Evolutionary conservation across 2,113 vertebrate species (phyloP).

Genomic region (Dascyllus trimaculatus): DNA sequence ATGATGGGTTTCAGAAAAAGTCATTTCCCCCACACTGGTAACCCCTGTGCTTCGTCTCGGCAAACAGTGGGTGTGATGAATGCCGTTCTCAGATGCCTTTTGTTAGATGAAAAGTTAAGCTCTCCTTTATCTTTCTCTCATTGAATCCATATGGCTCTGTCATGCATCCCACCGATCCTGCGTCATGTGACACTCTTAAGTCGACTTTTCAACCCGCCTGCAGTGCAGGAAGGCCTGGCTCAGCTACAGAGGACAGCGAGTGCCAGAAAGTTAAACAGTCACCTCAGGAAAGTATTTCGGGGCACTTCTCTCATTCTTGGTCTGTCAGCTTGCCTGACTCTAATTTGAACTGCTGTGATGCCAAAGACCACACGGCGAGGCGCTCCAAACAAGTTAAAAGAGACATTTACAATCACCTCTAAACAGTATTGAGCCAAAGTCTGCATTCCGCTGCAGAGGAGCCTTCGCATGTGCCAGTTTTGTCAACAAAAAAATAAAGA

Average conservation of each 20-base stretch:
- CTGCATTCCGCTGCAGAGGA: slow-evolving; percentile 17
- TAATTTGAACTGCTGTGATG: slow-evolving; percentile 13
- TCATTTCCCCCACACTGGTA: slow-evolving; percentile 71
- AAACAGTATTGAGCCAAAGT: slow-evolving; percentile 1
- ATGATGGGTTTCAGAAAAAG: slow-evolving; percentile 78
- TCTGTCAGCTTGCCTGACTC: slow-evolving; percentile 22
- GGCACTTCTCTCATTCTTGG: neutral
- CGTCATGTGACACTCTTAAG: neutral
- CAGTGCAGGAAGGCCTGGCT: neutral
- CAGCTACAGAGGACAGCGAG: neutral
- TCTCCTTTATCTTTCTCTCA: slow-evolving; percentile 30
- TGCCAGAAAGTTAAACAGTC: slow-evolving; percentile 16
- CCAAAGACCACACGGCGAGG: slow-evolving; percentile 5
- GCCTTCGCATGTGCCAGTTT: neutral
- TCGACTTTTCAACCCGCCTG: neutral
- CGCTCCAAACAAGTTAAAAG: slow-evolving; percentile 23
- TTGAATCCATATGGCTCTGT: slow-evolving; percentile 26
- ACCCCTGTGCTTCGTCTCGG: slow-evolving; percentile 30
- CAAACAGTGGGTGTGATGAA: slow-evolving; percentile 70
- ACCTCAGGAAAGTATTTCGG: slow-evolving; percentile 21
- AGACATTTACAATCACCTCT: slow-evolving; percentile 54
- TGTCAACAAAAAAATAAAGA: slow-evolving; percentile 52
- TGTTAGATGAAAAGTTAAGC: neutral
- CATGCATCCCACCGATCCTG: neutral
- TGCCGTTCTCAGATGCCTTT: slow-evolving; percentile 35